These are phyloP conservation scores for Alethe castanea DNA, from an alignment of 2,113 vertebrate genomes.

Conservation along the genomic window DNA sequence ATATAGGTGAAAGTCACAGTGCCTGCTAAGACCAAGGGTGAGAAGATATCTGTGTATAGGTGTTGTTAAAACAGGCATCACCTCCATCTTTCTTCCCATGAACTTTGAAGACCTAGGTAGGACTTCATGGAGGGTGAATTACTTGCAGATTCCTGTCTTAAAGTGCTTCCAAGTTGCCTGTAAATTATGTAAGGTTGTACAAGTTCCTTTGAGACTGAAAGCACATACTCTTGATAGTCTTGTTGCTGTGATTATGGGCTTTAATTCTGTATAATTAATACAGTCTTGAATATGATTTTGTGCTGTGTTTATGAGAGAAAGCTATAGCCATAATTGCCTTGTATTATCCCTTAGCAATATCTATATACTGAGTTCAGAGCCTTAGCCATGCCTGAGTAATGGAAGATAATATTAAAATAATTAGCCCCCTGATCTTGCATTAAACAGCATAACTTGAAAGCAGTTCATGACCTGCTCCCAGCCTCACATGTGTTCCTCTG, in stretches of 20 bases:
- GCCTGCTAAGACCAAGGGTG: not conserved
- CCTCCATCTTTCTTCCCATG: not conserved
- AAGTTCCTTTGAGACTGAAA: not conserved
- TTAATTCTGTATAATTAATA: constrained; percentile 24
- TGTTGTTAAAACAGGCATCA: not conserved
- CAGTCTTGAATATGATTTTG: not conserved
- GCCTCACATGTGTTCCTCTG: not conserved
- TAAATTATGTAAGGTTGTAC: not conserved
- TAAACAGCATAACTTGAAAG: constrained; percentile 24
- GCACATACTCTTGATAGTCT: not conserved
- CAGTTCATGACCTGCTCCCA: not conserved
- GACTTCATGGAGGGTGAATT: not conserved
- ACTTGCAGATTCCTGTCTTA: not conserved
- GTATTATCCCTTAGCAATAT: constrained; percentile 2
- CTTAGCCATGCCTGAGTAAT: not conserved
- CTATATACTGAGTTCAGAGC: not conserved
- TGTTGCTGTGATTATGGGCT: not conserved
- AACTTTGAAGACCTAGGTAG: not conserved
- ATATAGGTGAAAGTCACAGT: not conserved
- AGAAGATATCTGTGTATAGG: not conserved
- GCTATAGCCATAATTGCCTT: not conserved
- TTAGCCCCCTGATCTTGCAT: constrained; percentile 37
- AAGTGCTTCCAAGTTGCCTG: not conserved
- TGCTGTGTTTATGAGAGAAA: constrained; percentile 3
- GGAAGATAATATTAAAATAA: constrained; percentile 41